phyloP scores from a whole-genome alignment of 2,888 invertebrate species.

The Sialis fuliginosa region DNA sequence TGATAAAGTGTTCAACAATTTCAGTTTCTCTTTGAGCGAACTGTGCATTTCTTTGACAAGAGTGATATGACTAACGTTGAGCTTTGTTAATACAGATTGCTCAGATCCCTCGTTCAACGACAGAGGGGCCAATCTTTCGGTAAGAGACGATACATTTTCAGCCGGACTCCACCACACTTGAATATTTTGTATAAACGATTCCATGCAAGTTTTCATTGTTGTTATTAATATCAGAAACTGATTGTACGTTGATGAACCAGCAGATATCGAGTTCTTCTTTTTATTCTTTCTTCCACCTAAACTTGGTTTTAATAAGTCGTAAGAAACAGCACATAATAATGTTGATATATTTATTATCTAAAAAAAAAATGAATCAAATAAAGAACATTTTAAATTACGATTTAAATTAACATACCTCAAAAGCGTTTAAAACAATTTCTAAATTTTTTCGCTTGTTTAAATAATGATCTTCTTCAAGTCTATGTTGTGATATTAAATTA shows the following conservation, averaged over 20 bases:
- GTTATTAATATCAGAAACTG: background rate
- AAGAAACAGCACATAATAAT: constrained; percentile 35
- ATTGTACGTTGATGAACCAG: constrained; percentile 16
- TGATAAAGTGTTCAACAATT: constrained; percentile 29
- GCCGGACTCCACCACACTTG: constrained; percentile 29
- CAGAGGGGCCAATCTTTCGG: constrained; percentile 25
- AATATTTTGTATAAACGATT: constrained; percentile 25
- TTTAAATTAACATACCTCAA: constrained; percentile 33
- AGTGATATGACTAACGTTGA: constrained; percentile 30
- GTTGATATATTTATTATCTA: constrained; percentile 39
- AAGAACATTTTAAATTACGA: background rate
- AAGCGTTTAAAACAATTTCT: constrained; percentile 36
- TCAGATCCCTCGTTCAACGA: constrained; percentile 23
- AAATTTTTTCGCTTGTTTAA: constrained; percentile 32
- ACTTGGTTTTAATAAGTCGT: constrained; percentile 30
- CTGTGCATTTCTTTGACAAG: constrained; percentile 32
- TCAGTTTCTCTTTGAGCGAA: constrained; percentile 34
- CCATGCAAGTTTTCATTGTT: constrained; percentile 18
- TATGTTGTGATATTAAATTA: constrained; percentile 23
- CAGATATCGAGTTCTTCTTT: constrained; percentile 27
- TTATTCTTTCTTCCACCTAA: constrained; percentile 34
- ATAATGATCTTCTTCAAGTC: constrained; percentile 22
- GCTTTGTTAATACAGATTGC: constrained; percentile 27
- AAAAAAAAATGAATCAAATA: constrained; percentile 12
- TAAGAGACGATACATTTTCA: constrained; percentile 18